Evolutionary conservation across 2,113 vertebrate genomes (phyloP).

Genomic region (Hypanus sabinus): DNA sequence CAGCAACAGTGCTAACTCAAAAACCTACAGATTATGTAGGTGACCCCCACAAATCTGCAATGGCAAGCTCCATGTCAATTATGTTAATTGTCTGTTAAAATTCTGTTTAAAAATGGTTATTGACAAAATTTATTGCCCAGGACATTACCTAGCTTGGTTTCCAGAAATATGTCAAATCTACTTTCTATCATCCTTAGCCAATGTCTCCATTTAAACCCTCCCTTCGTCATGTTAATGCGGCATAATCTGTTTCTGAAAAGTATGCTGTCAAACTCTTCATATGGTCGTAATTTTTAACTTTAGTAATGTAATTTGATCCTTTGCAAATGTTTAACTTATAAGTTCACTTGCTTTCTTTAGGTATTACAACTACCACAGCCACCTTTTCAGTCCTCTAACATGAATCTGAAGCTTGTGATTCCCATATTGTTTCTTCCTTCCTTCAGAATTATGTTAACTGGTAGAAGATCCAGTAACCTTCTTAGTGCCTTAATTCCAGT

Average conservation of each 20-base stretch:
- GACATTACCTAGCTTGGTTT: not conserved
- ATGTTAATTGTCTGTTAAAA: not conserved
- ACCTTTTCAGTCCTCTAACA: not conserved
- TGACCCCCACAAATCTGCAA: not conserved
- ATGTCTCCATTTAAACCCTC: not conserved
- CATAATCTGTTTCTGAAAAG: not conserved
- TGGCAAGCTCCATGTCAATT: not conserved
- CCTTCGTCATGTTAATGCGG: not conserved
- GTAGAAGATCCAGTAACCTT: not conserved
- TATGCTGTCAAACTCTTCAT: not conserved
- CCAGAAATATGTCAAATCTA: not conserved
- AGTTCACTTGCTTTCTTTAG: not conserved
- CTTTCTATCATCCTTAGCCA: not conserved
- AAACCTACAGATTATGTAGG: not conserved
- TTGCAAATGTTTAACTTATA: not conserved
- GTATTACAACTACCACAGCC: not conserved
- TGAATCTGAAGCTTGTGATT: not conserved
- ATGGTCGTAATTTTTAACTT: not conserved
- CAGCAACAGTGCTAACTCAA: not conserved
- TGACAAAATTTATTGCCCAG: not conserved
- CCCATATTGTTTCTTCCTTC: not conserved
- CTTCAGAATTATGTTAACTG: not conserved
- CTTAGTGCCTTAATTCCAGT: not conserved
- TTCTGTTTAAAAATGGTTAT: not conserved
- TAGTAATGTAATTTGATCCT: not conserved